A percentile compares a stretch with the other conserved stretches of the same genome.
Evolutionary conservation across 2,113 vertebrate species (phyloP).

Genomic region (Ictidomys tridecemlineatus): DNA sequence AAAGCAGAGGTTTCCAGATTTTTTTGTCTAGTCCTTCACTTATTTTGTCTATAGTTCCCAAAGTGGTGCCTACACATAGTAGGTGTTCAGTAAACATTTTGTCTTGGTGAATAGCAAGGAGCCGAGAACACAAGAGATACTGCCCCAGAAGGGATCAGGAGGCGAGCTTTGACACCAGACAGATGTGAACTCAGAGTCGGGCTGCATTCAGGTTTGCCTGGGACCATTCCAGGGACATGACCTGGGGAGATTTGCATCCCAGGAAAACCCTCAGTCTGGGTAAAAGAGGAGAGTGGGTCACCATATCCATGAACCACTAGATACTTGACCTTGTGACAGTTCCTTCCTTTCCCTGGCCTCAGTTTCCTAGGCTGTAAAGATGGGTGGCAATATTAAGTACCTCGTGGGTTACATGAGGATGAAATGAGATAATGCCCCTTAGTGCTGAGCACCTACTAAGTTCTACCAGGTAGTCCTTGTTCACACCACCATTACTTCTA

Average conservation of each 20-base stretch:
- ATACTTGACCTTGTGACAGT: neutral
- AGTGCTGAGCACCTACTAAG: neutral
- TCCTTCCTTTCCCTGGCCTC: neutral
- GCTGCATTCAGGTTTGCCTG: too few species aligned
- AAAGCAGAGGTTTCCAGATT: fast-evolving
- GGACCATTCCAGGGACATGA: neutral
- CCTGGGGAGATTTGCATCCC: neutral
- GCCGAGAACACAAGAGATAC: too few species aligned
- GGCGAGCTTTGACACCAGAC: neutral
- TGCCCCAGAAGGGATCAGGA: neutral
- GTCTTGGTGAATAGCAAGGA: neutral
- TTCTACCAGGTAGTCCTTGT: neutral
- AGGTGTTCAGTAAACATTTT: neutral
- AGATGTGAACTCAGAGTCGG: neutral
- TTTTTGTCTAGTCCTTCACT: neutral
- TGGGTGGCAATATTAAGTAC: too few species aligned
- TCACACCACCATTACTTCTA: neutral
- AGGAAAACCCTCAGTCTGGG: neutral
- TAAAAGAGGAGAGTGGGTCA: neutral
- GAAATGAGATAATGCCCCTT: neutral
- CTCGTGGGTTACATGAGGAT: neutral
- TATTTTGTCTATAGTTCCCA: neutral
- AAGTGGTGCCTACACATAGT: neutral
- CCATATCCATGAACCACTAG: neutral
- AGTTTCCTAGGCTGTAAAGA: neutral